A percentile compares a stretch with the other conserved stretches of the same genome.
phyloP scores from a whole-genome alignment of 2,113 vertebrate species.

The Anguilla rostrata region DNA sequence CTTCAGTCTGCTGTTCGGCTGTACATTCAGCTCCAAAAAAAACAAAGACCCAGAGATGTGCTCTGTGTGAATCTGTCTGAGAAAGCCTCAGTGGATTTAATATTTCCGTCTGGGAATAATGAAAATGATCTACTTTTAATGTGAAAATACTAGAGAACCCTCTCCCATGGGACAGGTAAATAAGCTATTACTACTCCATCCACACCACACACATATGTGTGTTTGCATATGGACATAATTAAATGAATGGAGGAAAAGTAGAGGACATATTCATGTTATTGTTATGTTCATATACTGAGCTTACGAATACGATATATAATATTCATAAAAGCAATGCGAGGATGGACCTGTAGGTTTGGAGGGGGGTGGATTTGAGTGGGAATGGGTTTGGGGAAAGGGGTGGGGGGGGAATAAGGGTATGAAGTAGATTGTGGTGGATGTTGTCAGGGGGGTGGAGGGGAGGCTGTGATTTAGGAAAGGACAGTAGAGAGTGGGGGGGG shows the following conservation, averaged over 20 bases:
- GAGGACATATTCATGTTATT: neutral
- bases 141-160: neutral
- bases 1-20: neutral
- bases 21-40: neutral
- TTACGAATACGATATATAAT: no score
- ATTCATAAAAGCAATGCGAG: no score
- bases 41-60: no score
- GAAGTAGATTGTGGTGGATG: neutral
- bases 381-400: no score
- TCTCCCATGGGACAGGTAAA: no score
- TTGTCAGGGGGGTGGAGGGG: neutral
- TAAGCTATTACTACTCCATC: no score
- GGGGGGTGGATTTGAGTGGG: no score
- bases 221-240: no score
- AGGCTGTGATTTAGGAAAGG: conserved; percentile 3
- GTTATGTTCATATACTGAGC: neutral
- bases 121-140: neutral
- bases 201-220: no score
- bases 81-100: neutral
- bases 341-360: no score
- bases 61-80: no score
- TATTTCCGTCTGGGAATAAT: neutral
- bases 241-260: no score
- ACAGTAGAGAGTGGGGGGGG: neutral
- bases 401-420: neutral